Base-by-base conservation (phyloP, 2,113 vertebrate genomes). In the Phasianus colchicus region DNA sequence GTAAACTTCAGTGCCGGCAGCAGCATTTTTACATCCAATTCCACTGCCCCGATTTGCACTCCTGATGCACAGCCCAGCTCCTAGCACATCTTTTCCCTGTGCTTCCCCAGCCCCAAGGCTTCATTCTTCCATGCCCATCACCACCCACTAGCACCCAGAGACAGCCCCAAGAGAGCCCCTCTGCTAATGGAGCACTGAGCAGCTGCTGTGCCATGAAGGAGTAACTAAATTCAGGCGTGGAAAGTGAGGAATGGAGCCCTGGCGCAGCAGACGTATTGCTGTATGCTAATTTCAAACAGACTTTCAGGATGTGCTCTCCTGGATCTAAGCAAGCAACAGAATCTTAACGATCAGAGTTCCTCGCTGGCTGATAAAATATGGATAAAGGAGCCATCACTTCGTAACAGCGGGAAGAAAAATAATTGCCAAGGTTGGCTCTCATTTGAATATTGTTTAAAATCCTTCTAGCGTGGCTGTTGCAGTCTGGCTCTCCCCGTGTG, bases 331-430 rank as follows among this genome's bases (percentile, higher is more conserved):
- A 88, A 94, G 95, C 92, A 84, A 69, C 92, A 83, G 95, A 93
- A 95, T 96, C 95, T 74, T 89, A 95, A 93, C 94, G 85, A 85
- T 94, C 92, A 93, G 90, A 96, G 95, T 75, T 95, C 73, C 92
- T 96, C 14, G 4, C 95, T 90, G 96, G 78, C 83, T 93, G 95
- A 96, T 96, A 94, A 96, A 96, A 97, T 96, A 97, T 97, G 93
- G 91, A 96, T 97, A 96, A 96, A 94, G 96, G 95, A 95, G 77
- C 88, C 96, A 91, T 94, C 95, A 88, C 94, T 95, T 93, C 66
- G 67, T 86, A 97, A 78, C 95, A 95, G 96, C 95, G 79, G 96
- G 96, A 92, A 94, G 94, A 88, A 86, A 97, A 97, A 97, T 96
- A 97, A 96, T 97, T 97, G 96, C 90, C 88, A 69, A 88, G 89